Percentiles rank a stretch among this genome's conserved stretches.
These are phyloP conservation scores for Tortrix viridana DNA, from an alignment of 2,888 invertebrate genomes.

Conservation along the genomic window DNA sequence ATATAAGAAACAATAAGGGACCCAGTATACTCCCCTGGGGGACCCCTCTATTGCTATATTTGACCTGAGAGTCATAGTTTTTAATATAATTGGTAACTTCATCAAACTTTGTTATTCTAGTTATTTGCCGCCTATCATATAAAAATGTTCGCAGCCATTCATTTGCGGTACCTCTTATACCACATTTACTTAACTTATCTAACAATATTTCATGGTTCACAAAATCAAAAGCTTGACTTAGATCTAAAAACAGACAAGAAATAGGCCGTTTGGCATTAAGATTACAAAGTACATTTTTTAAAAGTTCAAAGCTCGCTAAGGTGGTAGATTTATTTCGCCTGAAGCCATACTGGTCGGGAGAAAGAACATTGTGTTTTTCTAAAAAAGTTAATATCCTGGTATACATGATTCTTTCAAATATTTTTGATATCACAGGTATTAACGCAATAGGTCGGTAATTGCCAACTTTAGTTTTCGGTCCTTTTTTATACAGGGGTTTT, in stretches of 20 bases:
- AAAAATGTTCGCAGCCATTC: not conserved
- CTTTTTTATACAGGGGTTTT: constrained; percentile 1
- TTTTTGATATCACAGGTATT: not conserved
- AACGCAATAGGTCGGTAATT: not conserved
- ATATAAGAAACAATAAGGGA: not conserved
- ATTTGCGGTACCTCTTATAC: not conserved
- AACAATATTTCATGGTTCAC: not conserved
- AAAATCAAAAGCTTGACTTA: not conserved
- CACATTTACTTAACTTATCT: not conserved
- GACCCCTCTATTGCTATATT: not conserved
- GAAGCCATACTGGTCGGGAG: not conserved
- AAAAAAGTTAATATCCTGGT: not conserved
- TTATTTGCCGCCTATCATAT: not conserved
- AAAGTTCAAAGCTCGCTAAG: not conserved
- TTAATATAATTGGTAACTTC: not conserved
- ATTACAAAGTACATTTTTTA: not conserved
- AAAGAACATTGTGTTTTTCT: not conserved
- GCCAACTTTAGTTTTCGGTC: not conserved
- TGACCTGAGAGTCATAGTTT: not conserved
- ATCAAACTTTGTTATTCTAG: not conserved
- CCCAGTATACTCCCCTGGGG: not conserved
- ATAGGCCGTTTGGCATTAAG: not conserved
- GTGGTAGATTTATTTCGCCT: not conserved
- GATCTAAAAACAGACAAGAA: not conserved
- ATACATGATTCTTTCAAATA: not conserved